Base-by-base conservation (phyloP, 2,888 invertebrate genomes). In the Synanthedon andrenaeformis region DNA sequence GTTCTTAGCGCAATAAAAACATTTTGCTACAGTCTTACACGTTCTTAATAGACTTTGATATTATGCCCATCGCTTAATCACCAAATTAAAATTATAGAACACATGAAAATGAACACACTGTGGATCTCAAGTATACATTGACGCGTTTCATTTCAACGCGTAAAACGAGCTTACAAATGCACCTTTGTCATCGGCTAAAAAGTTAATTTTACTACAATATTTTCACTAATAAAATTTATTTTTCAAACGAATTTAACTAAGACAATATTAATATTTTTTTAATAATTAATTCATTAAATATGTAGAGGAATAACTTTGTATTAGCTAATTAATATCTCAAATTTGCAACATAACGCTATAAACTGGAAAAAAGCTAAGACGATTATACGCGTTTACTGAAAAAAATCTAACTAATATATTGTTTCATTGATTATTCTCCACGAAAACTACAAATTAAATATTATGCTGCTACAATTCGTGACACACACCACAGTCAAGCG, bases 151-250 rank as follows among this genome's bases (percentile, higher is more conserved):
- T 35, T 35, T 10, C 35, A 35, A 35, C 35, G 35, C 35, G 35
- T 0, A 35, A 35, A 35, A 35, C 2, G 35, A 35, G 35, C 35
- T 35, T 35, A 35, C 35, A 35, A 35, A 35, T 28, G 28, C 28
- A 8, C 28, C 28, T 23, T 23, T 23, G 3, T 17, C 17, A 17
- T 23, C 23, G 23, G 23, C 23, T 23, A 23, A 23, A 23, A 23
- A 23, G 28, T 42, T 13, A 42, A 42, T 45, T 45, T 45, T 12
- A 45, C 45, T 82, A 82, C 69, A 76, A 82, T 76, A 82, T 79
- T 80, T 82, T 66, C 76, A 77, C 82, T 82, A 83, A 78, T 70
- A 72, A 69, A 71, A 74, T 64, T 68, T 67, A 69, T 67, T 63
- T 67, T 67, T 69, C 67, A 73, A 70, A 70, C 69, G 69, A 45